Percentiles rank a stretch among this genome's conserved stretches.
phyloP scores from a whole-genome alignment of 1,140 invertebrate species.

The Drosophila pseudoananassae region DNA sequence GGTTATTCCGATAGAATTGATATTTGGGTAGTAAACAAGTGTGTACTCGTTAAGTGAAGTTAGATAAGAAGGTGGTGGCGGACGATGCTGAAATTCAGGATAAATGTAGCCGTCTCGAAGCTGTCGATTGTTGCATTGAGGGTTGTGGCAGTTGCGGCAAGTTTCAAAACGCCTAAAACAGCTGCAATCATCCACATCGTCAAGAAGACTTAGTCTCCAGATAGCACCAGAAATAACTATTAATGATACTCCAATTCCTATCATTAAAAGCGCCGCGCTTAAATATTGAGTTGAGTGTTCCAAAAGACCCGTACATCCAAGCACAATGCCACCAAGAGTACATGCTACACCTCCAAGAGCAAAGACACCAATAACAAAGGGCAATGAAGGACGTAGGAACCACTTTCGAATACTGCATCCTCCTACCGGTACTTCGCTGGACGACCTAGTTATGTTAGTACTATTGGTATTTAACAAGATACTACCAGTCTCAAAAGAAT shows the following conservation, averaged over 20 bases:
- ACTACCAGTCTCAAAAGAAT: constrained; percentile 30
- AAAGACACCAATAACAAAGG: constrained; percentile 81
- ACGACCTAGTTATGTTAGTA: constrained; percentile 18
- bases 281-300: constrained; percentile 81
- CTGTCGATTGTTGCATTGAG: constrained; percentile 71
- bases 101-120: constrained; percentile 66
- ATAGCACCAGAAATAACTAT: constrained; percentile 79
- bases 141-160: constrained; percentile 77
- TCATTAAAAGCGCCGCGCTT: constrained; percentile 79
- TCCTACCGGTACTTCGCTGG: constrained; percentile 23
- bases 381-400: constrained; percentile 75
- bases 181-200: constrained; percentile 72
- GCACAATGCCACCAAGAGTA: constrained; percentile 76
- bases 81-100: constrained; percentile 78
- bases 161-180: constrained; percentile 74
- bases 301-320: constrained; percentile 77
- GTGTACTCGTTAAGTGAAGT: constrained; percentile 77
- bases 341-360: constrained; percentile 79
- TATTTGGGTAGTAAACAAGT: constrained; percentile 62
- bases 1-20: constrained; percentile 56
- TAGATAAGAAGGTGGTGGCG: constrained; percentile 78
- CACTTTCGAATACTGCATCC: constrained; percentile 66
- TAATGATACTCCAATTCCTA: constrained; percentile 78
- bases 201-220: constrained; percentile 74
- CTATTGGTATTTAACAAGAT: constrained; percentile 15